Percentiles rank a stretch among this genome's conserved stretches.
Evolutionary conservation across 2,888 invertebrate species (phyloP).

Genomic region (Apoda limacodes): DNA sequence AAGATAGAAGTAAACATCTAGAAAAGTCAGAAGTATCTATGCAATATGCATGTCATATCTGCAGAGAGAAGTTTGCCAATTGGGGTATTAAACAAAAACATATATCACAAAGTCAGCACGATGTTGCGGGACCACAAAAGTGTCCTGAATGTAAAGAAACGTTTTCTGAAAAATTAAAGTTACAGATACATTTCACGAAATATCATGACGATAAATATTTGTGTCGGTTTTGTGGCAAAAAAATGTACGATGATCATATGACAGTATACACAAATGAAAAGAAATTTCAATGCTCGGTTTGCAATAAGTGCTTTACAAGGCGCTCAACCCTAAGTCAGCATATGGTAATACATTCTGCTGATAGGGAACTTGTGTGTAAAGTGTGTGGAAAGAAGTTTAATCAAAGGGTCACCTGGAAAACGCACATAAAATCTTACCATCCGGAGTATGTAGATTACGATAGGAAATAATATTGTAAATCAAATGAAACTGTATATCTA

Average conservation of each 20-base stretch:
- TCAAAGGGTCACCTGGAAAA: conserved; percentile 51
- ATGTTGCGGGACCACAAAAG: conserved; percentile 19
- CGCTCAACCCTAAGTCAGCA: conserved; percentile 28
- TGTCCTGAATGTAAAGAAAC: conserved; percentile 24
- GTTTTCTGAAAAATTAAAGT: conserved; percentile 11
- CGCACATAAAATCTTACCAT: conserved; percentile 48
- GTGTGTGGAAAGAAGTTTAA: conserved; percentile 52
- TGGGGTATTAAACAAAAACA: conserved; percentile 31
- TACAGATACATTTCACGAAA: conserved; percentile 15
- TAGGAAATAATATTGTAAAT: too few relatives aligned
- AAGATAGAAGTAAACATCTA: too few relatives aligned
- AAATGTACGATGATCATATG: conserved; percentile 36
- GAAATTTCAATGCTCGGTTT: conserved; percentile 38
- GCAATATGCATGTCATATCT: too few relatives aligned
- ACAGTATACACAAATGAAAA: conserved; percentile 39
- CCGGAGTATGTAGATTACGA: too few relatives aligned
- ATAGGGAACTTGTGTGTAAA: conserved; percentile 40
- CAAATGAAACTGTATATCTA: too few relatives aligned
- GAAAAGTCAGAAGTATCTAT: too few relatives aligned
- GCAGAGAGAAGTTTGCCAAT: too few relatives aligned
- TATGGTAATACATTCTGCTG: conserved; percentile 29
- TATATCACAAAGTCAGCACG: conserved; percentile 28
- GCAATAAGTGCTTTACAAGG: conserved; percentile 32
- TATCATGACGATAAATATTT: conserved; percentile 20
- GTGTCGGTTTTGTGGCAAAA: conserved; percentile 25